phyloP scores from a whole-genome alignment of 2,888 invertebrate genomes.

The Scaptomyza tumidula region DNA sequence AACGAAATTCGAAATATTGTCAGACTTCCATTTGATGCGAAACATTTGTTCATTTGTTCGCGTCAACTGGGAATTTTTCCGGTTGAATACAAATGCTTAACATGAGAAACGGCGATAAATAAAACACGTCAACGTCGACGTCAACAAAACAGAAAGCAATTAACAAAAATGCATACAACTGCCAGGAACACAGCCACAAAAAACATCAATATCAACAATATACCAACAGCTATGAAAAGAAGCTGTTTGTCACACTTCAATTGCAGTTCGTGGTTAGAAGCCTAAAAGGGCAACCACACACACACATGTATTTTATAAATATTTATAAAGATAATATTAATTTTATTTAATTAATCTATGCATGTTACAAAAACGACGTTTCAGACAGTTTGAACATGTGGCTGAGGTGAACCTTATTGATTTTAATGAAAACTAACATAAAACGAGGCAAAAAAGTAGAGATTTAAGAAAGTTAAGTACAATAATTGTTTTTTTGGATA shows the following conservation, averaged over 20 bases:
- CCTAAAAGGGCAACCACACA: slow-evolving; percentile 12
- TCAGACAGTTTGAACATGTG: background rate
- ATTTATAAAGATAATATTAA: background rate
- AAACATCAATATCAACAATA: slow-evolving; percentile 4
- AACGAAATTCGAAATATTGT: background rate
- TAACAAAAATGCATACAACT: slow-evolving; percentile 25
- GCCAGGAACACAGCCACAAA: slow-evolving; percentile 1
- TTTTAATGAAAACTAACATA: background rate
- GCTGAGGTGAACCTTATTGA: slow-evolving; percentile 9
- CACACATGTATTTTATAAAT: background rate
- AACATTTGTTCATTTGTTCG: slow-evolving; percentile 3
- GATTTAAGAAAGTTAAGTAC: too few relatives aligned
- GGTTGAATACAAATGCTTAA: slow-evolving; percentile 10
- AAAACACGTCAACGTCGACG: slow-evolving; percentile 21
- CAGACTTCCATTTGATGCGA: background rate
- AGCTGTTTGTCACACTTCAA: slow-evolving; percentile 16
- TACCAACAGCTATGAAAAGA: slow-evolving; percentile 13
- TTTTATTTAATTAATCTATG: too few relatives aligned
- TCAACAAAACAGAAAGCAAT: slow-evolving; percentile 31
- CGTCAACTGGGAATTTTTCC: slow-evolving; percentile 21
- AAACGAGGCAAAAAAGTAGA: too few relatives aligned
- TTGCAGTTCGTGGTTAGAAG: slow-evolving; percentile 21
- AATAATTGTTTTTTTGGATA: too few relatives aligned
- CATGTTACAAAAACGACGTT: background rate
- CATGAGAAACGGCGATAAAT: slow-evolving; percentile 14